phyloP scores from a whole-genome alignment of 1,140 invertebrate genomes.

The Halesus radiatus region DNA sequence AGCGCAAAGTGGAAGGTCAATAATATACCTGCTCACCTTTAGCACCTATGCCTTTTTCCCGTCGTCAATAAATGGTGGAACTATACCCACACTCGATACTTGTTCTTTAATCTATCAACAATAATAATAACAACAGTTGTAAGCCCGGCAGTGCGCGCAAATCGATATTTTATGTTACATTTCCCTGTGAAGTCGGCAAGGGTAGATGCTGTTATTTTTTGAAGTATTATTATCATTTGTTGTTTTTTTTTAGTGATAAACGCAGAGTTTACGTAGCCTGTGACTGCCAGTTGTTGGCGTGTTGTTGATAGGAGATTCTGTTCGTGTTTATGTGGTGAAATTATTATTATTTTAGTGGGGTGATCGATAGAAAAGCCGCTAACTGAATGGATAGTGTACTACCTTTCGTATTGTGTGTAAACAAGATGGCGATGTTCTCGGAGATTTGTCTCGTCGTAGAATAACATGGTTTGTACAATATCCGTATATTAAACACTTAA shows the following conservation, averaged over 20 bases:
- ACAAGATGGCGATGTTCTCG: constrained; percentile 47
- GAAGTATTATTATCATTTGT: constrained; percentile 7
- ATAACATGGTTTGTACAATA: constrained; percentile 46
- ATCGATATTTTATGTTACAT: constrained; percentile 46
- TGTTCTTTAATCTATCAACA: background rate
- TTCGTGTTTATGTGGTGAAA: constrained; percentile 30
- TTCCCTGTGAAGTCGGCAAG: constrained; percentile 34
- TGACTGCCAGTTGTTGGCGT: background rate
- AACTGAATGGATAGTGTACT: constrained; percentile 42
- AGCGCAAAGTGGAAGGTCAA: constrained; percentile 33
- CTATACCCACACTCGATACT: background rate
- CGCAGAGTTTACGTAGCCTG: background rate
- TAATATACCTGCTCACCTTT: constrained; percentile 45
- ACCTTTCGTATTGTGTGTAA: constrained; percentile 46
- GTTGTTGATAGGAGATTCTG: background rate
- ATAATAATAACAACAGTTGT: constrained; percentile 17
- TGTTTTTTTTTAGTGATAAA: constrained; percentile 29
- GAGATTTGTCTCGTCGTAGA: constrained; percentile 41
- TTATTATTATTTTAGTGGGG: constrained; percentile 32
- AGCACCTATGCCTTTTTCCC: constrained; percentile 43
- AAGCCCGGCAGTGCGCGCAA: constrained; percentile 23
- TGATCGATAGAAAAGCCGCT: constrained; percentile 37
- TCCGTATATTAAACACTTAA: background rate
- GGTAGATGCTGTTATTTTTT: constrained; percentile 15
- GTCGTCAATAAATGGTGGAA: constrained; percentile 5